phyloP scores from a whole-genome alignment of 2,888 invertebrate species.

The Gortyna flavago region DNA sequence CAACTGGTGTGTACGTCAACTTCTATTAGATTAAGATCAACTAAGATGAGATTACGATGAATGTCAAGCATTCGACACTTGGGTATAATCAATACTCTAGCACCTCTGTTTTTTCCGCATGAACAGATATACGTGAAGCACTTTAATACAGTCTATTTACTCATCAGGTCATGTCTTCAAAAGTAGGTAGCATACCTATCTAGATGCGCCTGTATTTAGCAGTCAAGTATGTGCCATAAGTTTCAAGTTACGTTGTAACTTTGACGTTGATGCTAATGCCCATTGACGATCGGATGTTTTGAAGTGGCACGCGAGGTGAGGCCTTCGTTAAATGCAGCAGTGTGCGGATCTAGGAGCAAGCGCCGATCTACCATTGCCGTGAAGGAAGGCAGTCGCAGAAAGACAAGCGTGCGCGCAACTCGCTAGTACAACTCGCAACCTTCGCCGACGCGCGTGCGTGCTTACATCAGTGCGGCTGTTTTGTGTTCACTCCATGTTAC shows the following conservation, averaged over 20 bases:
- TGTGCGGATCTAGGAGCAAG: constrained; percentile 72
- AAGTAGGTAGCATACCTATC: constrained; percentile 9
- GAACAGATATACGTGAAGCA: neutral
- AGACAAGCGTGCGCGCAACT: constrained; percentile 82
- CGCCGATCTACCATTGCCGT: constrained; percentile 51
- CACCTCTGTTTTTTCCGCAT: neutral
- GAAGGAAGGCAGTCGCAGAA: constrained; percentile 79
- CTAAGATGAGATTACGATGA: neutral
- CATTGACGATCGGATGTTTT: constrained; percentile 77
- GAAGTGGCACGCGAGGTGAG: constrained; percentile 80
- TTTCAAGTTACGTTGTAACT: constrained; percentile 57
- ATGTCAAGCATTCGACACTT: constrained; percentile 12
- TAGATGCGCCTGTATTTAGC: constrained; percentile 4
- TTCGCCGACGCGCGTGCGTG: constrained; percentile 70
- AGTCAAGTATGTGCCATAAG: constrained; percentile 33
- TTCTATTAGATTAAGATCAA: neutral
- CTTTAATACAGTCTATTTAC: constrained; percentile 13
- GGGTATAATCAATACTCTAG: neutral
- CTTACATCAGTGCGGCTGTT: constrained; percentile 65
- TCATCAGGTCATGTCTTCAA: constrained; percentile 23
- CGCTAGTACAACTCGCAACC: constrained; percentile 71
- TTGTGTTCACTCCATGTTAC: constrained; percentile 75
- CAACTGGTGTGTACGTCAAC: neutral
- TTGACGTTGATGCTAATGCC: constrained; percentile 68
- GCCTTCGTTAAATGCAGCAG: constrained; percentile 74